Evolutionary conservation across 2,113 vertebrate genomes (phyloP).

Genomic region (Coturnix japonica): DNA sequence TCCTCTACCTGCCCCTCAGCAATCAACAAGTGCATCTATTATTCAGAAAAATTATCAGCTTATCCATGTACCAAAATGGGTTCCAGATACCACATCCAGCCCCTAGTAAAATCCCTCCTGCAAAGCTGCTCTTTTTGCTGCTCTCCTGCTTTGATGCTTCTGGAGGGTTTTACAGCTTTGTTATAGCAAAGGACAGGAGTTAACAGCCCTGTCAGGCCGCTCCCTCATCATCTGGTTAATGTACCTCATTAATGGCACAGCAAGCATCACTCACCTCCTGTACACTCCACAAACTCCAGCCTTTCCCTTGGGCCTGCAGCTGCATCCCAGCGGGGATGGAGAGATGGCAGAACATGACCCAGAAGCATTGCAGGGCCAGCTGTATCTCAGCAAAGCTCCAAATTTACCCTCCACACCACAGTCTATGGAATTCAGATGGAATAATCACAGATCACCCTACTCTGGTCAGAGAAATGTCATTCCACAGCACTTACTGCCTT

Average conservation of each 20-base stretch:
- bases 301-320: not conserved
- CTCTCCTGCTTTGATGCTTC: not conserved
- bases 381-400: not conserved
- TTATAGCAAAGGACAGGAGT: not conserved
- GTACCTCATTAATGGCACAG: not conserved
- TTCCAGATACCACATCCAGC: not conserved
- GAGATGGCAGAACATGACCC: not conserved
- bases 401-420: not conserved
- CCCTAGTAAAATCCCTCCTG: not conserved
- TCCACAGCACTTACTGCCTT: not conserved
- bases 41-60: slow-evolving; percentile 50
- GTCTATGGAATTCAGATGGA: not conserved
- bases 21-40: slow-evolving; percentile 11
- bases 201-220: slow-evolving; percentile 3
- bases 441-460: fast-evolving
- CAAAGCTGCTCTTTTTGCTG: not conserved
- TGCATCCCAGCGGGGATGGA: not conserved
- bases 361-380: not conserved
- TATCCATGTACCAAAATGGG: slow-evolving; percentile 20
- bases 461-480: not conserved
- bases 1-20: not conserved
- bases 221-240: slow-evolving; percentile 1
- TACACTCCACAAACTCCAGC: not conserved
- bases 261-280: not conserved
- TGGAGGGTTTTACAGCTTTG: not conserved